Evolutionary conservation across 2,113 vertebrate species (phyloP).

Genomic region (Meles meles): DNA sequence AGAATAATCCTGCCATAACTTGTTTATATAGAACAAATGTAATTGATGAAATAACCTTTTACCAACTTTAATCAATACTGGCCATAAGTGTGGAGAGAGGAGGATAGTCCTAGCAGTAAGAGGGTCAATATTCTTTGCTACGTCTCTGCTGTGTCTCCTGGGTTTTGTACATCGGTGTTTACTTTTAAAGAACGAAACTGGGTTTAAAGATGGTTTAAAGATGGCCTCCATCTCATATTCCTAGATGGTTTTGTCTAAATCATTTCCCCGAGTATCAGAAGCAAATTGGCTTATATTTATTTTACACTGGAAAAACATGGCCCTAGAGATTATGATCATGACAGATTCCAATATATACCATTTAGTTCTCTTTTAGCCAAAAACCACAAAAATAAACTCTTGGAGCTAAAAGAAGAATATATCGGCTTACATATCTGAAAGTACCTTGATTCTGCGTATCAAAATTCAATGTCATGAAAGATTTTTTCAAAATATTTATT

Average conservation of each 20-base stretch:
- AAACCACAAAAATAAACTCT: neutral
- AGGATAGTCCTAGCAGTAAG: neutral
- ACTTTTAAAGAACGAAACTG: neutral
- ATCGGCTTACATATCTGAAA: neutral
- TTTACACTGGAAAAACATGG: neutral
- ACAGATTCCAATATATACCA: neutral
- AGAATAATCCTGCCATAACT: neutral
- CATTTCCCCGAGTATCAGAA: neutral
- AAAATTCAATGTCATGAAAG: neutral
- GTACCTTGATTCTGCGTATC: neutral
- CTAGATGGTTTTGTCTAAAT: neutral
- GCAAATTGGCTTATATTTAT: neutral
- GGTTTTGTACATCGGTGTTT: neutral
- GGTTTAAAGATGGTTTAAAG: neutral
- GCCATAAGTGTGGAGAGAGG: neutral
- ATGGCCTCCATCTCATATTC: neutral
- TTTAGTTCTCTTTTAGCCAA: neutral
- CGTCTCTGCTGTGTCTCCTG: neutral
- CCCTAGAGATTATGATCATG: neutral
- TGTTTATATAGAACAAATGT: neutral
- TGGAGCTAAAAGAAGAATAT: neutral
- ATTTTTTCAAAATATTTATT: neutral
- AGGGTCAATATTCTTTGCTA: neutral
- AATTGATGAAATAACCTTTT: neutral
- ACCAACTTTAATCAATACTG: neutral